A percentile compares a stretch with the other conserved stretches of the same genome.
Evolutionary conservation across 2,888 invertebrate genomes (phyloP).

Genomic region (Polylopha cassiicola): DNA sequence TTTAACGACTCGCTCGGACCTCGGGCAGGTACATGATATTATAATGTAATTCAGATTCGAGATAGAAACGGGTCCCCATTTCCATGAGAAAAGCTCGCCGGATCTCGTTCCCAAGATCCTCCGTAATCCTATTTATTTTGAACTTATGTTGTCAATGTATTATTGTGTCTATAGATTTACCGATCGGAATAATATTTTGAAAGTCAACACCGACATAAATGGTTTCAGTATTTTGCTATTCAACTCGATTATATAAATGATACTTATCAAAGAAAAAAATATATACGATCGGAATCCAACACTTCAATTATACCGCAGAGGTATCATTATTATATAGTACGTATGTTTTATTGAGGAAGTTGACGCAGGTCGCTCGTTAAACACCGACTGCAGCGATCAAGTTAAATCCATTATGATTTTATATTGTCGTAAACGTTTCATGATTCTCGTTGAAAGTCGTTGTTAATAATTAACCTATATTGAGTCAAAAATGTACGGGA

Average conservation of each 20-base stretch:
- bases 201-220: no score
- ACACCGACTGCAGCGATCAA: slow-evolving; percentile 60
- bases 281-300: slow-evolving; percentile 12
- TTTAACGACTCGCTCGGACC: slow-evolving; percentile 26
- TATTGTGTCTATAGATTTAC: slow-evolving; percentile 21
- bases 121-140: slow-evolving; percentile 29
- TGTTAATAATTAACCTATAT: slow-evolving; percentile 20
- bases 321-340: slow-evolving; percentile 31
- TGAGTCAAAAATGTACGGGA: neutral
- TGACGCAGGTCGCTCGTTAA: slow-evolving; percentile 63
- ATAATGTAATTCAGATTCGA: slow-evolving; percentile 24
- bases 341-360: slow-evolving; percentile 74
- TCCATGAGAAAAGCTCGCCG: slow-evolving; percentile 30
- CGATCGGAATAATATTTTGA: slow-evolving; percentile 6
- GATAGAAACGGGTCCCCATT: slow-evolving; percentile 37
- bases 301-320: slow-evolving; percentile 16
- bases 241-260: no score
- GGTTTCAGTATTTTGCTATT: no score
- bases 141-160: slow-evolving; percentile 27
- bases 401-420: slow-evolving; percentile 72
- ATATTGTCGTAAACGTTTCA: slow-evolving; percentile 71
- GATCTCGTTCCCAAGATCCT: slow-evolving; percentile 32
- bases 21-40: slow-evolving; percentile 24
- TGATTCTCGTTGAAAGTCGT: slow-evolving; percentile 56
- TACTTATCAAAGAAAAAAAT: slow-evolving; percentile 4